Percentiles rank a stretch among this genome's conserved stretches.
Conservation (phyloP, 2,888 invertebrate species). For the Acanthopleura granulata region DNA sequence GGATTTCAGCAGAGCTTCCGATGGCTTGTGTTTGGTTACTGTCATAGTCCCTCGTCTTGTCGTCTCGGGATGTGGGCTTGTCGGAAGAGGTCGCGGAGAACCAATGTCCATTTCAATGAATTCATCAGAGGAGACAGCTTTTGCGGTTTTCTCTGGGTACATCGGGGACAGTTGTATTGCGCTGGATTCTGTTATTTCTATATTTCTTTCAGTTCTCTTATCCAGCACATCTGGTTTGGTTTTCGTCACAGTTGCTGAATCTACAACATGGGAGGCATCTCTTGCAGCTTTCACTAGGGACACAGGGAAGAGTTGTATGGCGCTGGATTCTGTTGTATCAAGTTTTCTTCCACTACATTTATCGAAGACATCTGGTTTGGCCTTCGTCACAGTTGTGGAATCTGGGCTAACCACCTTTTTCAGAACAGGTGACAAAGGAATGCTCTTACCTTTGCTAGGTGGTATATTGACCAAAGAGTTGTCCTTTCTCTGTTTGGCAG, state of each 20-base stretch:
- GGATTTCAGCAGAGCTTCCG: constrained; percentile 45
- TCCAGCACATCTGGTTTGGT: neutral
- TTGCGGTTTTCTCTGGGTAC: neutral
- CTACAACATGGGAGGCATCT: constrained; percentile 20
- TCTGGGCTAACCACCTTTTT: neutral
- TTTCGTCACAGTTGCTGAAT: constrained; percentile 8
- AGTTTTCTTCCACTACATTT: neutral
- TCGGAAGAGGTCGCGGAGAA: constrained; percentile 27
- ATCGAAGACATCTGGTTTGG: neutral
- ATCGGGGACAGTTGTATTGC: neutral
- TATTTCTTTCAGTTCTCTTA: neutral
- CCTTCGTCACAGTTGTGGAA: constrained; percentile 1
- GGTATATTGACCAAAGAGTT: no score
- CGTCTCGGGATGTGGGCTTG: constrained; percentile 27
- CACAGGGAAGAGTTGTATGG: neutral
- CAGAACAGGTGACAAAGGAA: neutral
- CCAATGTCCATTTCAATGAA: neutral
- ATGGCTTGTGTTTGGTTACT: constrained; percentile 49
- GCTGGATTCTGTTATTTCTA: neutral
- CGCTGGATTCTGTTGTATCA: neutral
- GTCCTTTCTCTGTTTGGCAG: no score
- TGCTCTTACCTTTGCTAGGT: neutral
- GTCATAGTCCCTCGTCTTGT: constrained; percentile 46
- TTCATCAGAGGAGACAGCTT: neutral
- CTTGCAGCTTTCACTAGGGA: neutral